Evolutionary conservation across 2,797 vertebrate genomes (phyloP).

Genomic region (Cuniculus paca): DNA sequence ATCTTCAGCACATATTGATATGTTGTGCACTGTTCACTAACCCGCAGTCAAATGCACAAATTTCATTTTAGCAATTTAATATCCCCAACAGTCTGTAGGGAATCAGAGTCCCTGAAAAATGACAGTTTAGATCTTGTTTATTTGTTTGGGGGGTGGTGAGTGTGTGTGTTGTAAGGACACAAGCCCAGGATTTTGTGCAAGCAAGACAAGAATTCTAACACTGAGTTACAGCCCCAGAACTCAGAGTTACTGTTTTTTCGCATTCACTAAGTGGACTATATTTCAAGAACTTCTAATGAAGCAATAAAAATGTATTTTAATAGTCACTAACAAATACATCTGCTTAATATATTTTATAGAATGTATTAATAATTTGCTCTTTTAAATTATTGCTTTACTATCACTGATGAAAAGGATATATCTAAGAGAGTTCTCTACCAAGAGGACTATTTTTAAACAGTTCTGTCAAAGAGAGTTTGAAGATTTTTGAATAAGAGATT

Average conservation of each 20-base stretch:
- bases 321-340: slow-evolving; percentile 38
- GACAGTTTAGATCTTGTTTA: not conserved
- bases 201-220: not conserved
- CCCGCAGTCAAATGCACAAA: not conserved
- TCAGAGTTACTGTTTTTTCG: not conserved
- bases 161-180: not conserved
- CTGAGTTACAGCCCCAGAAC: too few relatives aligned
- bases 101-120: not conserved
- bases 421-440: not conserved
- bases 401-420: not conserved
- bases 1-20: not conserved
- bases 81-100: not conserved
- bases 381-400: slow-evolving; percentile 22
- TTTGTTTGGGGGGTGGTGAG: not conserved
- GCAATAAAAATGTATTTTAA: slow-evolving; percentile 36
- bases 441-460: slow-evolving; percentile 27
- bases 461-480: not conserved
- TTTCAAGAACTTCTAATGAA: slow-evolving; percentile 26
- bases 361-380: slow-evolving; percentile 44
- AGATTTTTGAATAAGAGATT: slow-evolving; percentile 15
- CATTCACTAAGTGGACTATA: slow-evolving; percentile 43
- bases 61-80: not conserved
- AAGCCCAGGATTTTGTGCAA: not conserved
- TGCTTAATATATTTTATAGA: slow-evolving; percentile 47
- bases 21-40: not conserved